Evolutionary conservation across 1,140 invertebrate species (phyloP), one percentile per base, ranked within the genome.

Genomic region (Riptortus pedestris): DNA sequence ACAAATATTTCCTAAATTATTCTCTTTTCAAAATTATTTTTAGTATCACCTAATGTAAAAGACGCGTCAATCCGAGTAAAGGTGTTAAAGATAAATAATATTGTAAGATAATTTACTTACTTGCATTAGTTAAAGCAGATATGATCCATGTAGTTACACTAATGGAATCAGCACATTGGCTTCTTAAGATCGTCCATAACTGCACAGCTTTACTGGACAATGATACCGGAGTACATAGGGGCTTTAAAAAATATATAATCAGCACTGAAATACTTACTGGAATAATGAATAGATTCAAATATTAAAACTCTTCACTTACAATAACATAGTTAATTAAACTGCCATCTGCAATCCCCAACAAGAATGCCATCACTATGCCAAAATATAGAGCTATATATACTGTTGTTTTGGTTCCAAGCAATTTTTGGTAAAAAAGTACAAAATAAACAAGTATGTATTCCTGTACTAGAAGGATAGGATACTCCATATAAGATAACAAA

Each of bases 401-500:
- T 43, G 77, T 63, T 69, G 76, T 69, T 68, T 68, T 68, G 66
- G 67, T 67, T 68, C 80, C 77, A 20, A 83, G 64, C 59, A 77
- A 69, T 51, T 77, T 72, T 58, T 79, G 78, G 71, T 83, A 86
- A 68, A 81, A 79, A 4, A 87, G 65, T 1, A 84, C 81, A 57
- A 83, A 75, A 68, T 78, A 82, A 61, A 86, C 80, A 48, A 87
- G 68, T n/a, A 86, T 73, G 66, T 82, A 80, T 67, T 86, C 78
- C 75, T 88, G 85, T 0, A 80, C 57, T 65, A 87, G 69, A 66
- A 88, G 82, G 60, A 86, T 80, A 2, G 85, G 85, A 72, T 87
- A 87, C 69, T 88, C 85, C 74, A 88, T 69, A 68, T 87, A 88
- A 0, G 83, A 82, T 48, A 86, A 70, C 1, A 85, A 26, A n/a